These are phyloP conservation scores for Torymus aiolomorphi DNA, from an alignment of 2,888 invertebrate genomes.

Conservation along the genomic window DNA sequence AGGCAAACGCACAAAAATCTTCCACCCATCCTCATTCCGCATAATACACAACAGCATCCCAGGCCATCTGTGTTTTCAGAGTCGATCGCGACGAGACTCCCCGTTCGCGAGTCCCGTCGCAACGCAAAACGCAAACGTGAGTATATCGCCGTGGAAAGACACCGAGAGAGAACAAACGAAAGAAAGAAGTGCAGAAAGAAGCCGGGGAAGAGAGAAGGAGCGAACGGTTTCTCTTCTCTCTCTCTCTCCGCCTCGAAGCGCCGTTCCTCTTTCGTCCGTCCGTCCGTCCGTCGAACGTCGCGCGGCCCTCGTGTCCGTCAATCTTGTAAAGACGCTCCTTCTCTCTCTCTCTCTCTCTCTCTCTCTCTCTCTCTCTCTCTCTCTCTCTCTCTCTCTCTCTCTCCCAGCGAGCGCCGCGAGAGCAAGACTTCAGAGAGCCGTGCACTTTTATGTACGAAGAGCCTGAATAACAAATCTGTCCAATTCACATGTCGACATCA, in stretches of 20 bases:
- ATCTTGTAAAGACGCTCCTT: slow-evolving; percentile 36
- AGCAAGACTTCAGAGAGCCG: slow-evolving; percentile 51
- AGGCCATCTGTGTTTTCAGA: no score
- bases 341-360: slow-evolving; percentile 1
- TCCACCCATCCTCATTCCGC: no score
- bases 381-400: not conserved
- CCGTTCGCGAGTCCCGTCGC: no score
- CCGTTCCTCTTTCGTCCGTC: slow-evolving; percentile 34
- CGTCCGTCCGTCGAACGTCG: slow-evolving; percentile 40
- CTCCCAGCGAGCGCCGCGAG: slow-evolving; percentile 5
- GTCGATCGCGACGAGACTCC: no score
- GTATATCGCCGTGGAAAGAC: not conserved
- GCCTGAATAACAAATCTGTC: slow-evolving; percentile 76
- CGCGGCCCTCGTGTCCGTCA: slow-evolving; percentile 46
- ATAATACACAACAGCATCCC: no score
- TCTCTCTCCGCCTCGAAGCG: slow-evolving; percentile 12
- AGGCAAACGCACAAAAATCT: no score
- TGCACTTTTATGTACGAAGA: slow-evolving; percentile 65
- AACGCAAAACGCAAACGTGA: no score
- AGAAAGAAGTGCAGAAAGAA: not conserved
- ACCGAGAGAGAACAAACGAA: slow-evolving; percentile 6
- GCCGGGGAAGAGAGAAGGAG: slow-evolving; percentile 16
- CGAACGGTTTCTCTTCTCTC: slow-evolving; percentile 45
- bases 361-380: not conserved
- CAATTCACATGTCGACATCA: slow-evolving; percentile 77